Base-by-base conservation (phyloP, 2,888 invertebrate genomes). In the Sylvicola cinctus region DNA sequence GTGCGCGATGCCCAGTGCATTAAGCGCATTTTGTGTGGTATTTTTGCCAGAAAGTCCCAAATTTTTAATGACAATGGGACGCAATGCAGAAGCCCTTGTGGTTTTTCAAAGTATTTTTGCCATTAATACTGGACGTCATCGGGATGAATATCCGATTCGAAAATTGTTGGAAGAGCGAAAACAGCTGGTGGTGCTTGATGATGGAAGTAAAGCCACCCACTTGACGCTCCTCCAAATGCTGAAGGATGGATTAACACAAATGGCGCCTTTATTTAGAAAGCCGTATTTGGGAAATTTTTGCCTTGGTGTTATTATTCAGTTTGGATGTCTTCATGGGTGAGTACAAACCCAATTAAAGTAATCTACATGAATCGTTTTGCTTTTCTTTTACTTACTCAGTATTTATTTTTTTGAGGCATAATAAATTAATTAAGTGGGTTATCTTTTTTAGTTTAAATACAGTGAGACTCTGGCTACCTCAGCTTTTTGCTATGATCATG, bases 381-480 rank as follows among this genome's bases (percentile, higher is more conserved):
- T 37, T 12, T 16, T 34, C 29, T 12, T 20, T 29, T 14, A 16
- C 26, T 16, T 43, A n/a, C n/a, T n/a, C n/a, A n/a, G 20, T 20
- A 6, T 6, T 20, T 20, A 20, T 20, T n/a, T n/a, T n/a, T n/a
- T n/a, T n/a, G n/a, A n/a, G n/a, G n/a, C n/a, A n/a, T n/a, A n/a
- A n/a, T n/a, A n/a, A n/a, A n/a, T n/a, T n/a, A n/a, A n/a, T n/a
- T n/a, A n/a, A n/a, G n/a, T n/a, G n/a, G n/a, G n/a, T n/a, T n/a
- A n/a, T n/a, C n/a, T n/a, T n/a, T n/a, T 16, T 7, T 33, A 76
- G 78, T 16, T 61, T 77, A 42, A 85, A 85, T 48, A 81, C 84
- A 0, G 60, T 87, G 27, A 73, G 84, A 12, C 63, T 87, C 23
- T 88, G 87, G 85, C 66, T 85, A 43, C 87, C 87, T 0, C 83